Conservation (phyloP, 2,888 invertebrate species). For the Adelognathus sp. region DNA sequence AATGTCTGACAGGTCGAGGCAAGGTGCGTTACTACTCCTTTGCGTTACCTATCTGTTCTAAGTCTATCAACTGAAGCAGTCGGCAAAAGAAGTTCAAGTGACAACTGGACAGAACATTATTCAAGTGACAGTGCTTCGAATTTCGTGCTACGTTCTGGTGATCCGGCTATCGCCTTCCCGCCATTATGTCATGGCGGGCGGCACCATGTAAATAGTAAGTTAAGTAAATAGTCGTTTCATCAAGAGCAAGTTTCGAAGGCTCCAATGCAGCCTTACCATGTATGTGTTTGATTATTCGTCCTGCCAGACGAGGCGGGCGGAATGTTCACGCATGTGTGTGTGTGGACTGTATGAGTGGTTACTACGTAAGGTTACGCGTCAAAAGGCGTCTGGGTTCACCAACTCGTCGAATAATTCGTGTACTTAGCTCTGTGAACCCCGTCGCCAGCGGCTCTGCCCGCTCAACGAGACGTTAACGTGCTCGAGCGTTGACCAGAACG, state of each 20-base stretch:
- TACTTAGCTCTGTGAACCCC: too few relatives aligned
- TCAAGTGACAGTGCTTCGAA: not conserved
- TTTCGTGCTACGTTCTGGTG: not conserved
- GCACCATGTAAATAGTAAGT: not conserved
- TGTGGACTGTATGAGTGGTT: too few relatives aligned
- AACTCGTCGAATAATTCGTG: too few relatives aligned
- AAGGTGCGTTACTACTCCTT: constrained; percentile 4
- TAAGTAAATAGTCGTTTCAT: not conserved
- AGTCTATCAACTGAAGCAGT: not conserved
- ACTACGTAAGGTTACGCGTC: too few relatives aligned
- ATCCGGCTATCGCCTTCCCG: not conserved
- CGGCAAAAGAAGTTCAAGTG: not conserved
- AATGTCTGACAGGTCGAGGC: not conserved
- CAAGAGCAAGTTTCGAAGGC: not conserved
- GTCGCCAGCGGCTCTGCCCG: too few relatives aligned
- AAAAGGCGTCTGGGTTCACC: too few relatives aligned
- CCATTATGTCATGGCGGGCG: constrained; percentile 16
- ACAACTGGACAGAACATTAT: not conserved
- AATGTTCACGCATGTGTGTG: not conserved
- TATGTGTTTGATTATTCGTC: not conserved
- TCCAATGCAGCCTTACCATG: not conserved
- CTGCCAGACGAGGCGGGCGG: not conserved
- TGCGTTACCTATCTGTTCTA: not conserved
- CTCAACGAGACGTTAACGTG: too few relatives aligned
- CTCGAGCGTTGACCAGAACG: too few relatives aligned